Percentiles rank a stretch among this genome's conserved stretches.
These are phyloP conservation scores for Leptinotarsa texana DNA, from an alignment of 1,140 invertebrate genomes.

Conservation along the genomic window DNA sequence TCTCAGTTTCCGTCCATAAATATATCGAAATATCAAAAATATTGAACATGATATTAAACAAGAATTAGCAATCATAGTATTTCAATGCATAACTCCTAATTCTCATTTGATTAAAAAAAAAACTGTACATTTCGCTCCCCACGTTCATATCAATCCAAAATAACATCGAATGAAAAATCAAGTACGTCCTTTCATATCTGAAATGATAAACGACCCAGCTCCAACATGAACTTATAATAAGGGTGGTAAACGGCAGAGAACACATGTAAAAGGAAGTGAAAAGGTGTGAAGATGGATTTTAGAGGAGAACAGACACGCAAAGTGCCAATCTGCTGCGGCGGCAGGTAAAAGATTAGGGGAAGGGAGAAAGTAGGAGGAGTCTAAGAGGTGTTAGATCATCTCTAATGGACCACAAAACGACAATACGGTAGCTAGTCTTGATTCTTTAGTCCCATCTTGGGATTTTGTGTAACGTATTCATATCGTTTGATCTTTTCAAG, in stretches of 20 bases:
- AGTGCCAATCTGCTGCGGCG: slow-evolving; percentile 26
- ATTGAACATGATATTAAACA: too few species aligned
- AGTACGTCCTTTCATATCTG: slow-evolving; percentile 14
- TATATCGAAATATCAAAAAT: too few species aligned
- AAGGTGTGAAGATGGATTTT: slow-evolving; percentile 31
- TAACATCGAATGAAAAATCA: slow-evolving; percentile 15
- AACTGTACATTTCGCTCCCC: too few species aligned
- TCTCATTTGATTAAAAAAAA: background rate
- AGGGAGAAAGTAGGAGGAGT: slow-evolving; percentile 18
- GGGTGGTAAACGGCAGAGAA: slow-evolving; percentile 24
- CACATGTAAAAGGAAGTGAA: slow-evolving; percentile 31
- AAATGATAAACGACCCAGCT: slow-evolving; percentile 25
- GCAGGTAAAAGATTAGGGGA: background rate
- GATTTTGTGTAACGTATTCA: slow-evolving; percentile 10
- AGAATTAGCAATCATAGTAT: too few species aligned
- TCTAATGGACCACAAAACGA: slow-evolving; percentile 28
- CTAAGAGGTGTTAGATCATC: slow-evolving; percentile 21
- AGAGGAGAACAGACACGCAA: slow-evolving; percentile 27
- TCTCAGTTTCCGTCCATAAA: too few species aligned
- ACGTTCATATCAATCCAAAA: slow-evolving; percentile 9
- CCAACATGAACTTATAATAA: slow-evolving; percentile 22
- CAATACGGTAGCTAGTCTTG: slow-evolving; percentile 16
- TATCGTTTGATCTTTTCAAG: background rate
- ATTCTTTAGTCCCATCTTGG: slow-evolving; percentile 4
- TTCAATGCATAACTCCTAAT: background rate